A percentile compares a stretch with the other conserved stretches of the same genome.
Evolutionary conservation across 2,888 invertebrate species (phyloP).

Genomic region (Pyrocoelia pectoralis): DNA sequence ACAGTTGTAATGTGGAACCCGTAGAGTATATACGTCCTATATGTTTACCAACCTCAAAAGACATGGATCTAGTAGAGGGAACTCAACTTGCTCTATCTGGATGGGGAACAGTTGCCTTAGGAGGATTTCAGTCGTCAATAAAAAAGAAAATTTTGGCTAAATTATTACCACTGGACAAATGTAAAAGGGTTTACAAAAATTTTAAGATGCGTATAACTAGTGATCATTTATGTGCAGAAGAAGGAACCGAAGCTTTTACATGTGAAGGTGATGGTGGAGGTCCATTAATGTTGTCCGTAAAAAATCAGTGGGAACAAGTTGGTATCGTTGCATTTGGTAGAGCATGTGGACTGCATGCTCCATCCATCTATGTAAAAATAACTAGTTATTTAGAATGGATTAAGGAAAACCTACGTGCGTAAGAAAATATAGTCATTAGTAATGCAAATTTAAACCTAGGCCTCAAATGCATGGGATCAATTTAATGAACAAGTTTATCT

Average conservation of each 20-base stretch:
- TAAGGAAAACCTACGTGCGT: not conserved
- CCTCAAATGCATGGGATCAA: too few relatives aligned
- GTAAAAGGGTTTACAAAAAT: too few relatives aligned
- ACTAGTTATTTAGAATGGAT: not conserved
- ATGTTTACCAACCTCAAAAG: conserved; percentile 58
- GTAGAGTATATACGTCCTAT: conserved; percentile 61
- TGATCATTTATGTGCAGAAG: too few relatives aligned
- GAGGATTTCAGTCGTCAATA: not conserved
- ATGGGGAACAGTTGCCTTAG: not conserved
- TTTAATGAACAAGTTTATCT: too few relatives aligned
- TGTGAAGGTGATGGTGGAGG: not conserved
- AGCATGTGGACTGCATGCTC: not conserved
- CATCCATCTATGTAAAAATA: not conserved
- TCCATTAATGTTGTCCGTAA: not conserved
- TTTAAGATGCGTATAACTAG: too few relatives aligned
- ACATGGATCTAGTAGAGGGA: too few relatives aligned
- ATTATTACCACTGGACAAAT: too few relatives aligned
- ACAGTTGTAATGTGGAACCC: not conserved
- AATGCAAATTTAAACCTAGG: too few relatives aligned
- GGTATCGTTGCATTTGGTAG: not conserved
- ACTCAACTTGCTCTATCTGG: not conserved
- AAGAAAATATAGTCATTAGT: too few relatives aligned
- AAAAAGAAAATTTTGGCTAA: not conserved
- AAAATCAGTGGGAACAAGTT: not conserved
- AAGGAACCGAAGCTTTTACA: not conserved